A percentile compares a stretch with the other conserved stretches of the same genome.
Conservation (phyloP, 2,113 vertebrate species). For the Cnemophilus loriae region DNA sequence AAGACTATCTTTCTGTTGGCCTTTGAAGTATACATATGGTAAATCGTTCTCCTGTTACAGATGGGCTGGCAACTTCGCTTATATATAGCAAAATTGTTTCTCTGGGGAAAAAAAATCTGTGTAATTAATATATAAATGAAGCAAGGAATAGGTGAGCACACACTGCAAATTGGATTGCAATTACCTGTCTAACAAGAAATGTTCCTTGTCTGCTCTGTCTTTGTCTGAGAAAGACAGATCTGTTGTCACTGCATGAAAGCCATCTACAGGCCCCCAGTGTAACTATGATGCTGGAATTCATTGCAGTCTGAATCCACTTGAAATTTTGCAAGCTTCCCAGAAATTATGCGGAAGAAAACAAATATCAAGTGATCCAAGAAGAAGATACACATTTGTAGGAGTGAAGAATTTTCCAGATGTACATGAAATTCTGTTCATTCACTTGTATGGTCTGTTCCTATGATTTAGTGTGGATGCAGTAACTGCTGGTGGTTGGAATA, state of each 20-base stretch:
- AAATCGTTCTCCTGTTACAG: neutral
- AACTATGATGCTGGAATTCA: neutral
- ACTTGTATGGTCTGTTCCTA: neutral
- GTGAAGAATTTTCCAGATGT: neutral
- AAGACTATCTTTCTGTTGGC: neutral
- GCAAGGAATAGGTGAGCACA: neutral
- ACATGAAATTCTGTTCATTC: neutral
- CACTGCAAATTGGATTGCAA: neutral
- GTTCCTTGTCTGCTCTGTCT: neutral
- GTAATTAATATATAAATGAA: constrained; percentile 18
- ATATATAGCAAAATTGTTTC: neutral
- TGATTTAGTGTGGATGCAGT: neutral
- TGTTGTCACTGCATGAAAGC: neutral
- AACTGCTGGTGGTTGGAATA: neutral
- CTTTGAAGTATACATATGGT: neutral
- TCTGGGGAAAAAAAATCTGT: neutral
- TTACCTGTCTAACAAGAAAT: neutral
- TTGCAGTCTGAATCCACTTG: neutral
- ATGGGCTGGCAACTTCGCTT: neutral
- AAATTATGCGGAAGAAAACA: neutral
- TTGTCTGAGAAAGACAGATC: neutral
- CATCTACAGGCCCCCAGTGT: neutral
- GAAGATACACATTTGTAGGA: neutral
- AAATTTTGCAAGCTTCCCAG: neutral
- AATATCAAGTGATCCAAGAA: neutral